These are phyloP conservation scores for Heteronetta atricapilla DNA, from an alignment of 2,113 vertebrate species.

Conservation along the genomic window DNA sequence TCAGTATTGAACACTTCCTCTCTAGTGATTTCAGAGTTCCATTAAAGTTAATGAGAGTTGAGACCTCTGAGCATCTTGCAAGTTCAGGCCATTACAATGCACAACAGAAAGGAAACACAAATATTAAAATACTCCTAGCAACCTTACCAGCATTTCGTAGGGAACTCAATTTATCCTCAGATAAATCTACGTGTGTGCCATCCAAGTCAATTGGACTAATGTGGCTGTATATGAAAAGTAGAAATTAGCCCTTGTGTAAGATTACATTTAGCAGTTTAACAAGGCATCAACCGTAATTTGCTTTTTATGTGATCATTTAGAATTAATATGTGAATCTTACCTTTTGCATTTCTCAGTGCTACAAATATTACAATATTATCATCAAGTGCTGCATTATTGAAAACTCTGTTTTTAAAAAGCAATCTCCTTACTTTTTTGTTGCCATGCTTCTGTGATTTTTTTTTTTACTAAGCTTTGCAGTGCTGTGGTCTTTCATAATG, in stretches of 20 bases:
- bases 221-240: background rate
- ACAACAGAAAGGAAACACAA: slow-evolving; percentile 44
- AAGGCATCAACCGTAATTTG: background rate
- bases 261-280: background rate
- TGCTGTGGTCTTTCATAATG: background rate
- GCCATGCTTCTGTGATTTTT: background rate
- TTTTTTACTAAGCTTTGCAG: background rate
- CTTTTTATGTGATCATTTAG: background rate
- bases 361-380: background rate
- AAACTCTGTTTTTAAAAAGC: background rate
- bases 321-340: background rate
- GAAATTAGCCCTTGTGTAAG: background rate
- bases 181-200: background rate
- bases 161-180: background rate
- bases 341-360: background rate
- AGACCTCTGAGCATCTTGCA: slow-evolving; percentile 62
- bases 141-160: background rate
- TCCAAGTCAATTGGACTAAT: background rate
- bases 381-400: background rate
- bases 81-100: slow-evolving; percentile 54
- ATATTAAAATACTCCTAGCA: slow-evolving; percentile 22
- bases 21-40: slow-evolving; percentile 52
- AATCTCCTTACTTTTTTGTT: background rate
- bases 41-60: slow-evolving; percentile 69
- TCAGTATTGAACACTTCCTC: slow-evolving; percentile 67